phyloP scores from a whole-genome alignment of 2,113 vertebrate genomes.

The Prunella himalayana region DNA sequence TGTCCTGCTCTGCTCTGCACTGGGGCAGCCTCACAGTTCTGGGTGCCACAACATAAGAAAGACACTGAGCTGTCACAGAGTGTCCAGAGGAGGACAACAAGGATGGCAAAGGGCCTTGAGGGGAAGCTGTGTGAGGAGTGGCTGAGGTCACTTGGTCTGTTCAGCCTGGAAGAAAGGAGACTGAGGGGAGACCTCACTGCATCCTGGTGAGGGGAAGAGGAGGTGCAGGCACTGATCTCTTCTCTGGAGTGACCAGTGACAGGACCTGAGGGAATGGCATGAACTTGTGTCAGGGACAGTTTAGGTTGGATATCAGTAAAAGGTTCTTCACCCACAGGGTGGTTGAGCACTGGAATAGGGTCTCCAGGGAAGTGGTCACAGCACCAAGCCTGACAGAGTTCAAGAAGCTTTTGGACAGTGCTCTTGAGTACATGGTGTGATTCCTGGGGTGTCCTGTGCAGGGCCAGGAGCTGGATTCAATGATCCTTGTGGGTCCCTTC shows the following conservation, averaged over 20 bases:
- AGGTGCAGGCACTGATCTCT: not conserved
- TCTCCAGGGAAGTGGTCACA: not conserved
- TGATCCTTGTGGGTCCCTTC: not conserved
- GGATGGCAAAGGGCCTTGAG: not conserved
- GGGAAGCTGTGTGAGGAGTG: not conserved
- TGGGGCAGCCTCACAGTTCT: not conserved
- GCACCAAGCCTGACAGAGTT: not conserved
- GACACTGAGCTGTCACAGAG: not conserved
- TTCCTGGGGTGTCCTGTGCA: too few species aligned
- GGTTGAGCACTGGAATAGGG: not conserved
- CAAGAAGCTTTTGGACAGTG: rapidly evolving
- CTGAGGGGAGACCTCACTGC: not conserved
- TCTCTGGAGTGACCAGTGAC: not conserved
- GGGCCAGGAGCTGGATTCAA: not conserved
- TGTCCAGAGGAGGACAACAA: not conserved
- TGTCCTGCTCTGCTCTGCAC: not conserved
- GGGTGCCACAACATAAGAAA: not conserved
- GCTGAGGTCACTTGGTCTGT: not conserved
- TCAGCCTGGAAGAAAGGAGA: not conserved
- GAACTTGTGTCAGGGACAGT: not conserved
- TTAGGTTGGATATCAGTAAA: not conserved
- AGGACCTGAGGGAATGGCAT: not conserved
- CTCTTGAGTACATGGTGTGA: not conserved
- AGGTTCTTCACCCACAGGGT: not conserved
- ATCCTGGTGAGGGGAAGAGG: not conserved